phyloP scores from a whole-genome alignment of 2,113 vertebrate genomes.

The Noctilio leporinus region DNA sequence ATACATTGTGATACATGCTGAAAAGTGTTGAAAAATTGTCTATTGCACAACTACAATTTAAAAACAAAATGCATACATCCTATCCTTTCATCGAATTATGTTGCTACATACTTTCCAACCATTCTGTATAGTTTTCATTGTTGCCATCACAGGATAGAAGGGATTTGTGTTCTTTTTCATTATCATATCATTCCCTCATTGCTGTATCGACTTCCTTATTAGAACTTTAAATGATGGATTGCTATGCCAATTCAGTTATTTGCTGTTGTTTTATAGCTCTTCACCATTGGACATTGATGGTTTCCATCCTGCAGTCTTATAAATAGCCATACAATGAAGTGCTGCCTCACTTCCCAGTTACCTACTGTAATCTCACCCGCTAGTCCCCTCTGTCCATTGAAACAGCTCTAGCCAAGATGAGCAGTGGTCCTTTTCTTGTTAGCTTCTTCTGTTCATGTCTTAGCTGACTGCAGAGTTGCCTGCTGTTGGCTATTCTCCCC shows the following conservation, averaged over 20 bases:
- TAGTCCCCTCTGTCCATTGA: not conserved
- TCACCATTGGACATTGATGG: not conserved
- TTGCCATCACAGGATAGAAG: not conserved
- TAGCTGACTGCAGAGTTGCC: not conserved
- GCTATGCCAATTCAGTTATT: not conserved
- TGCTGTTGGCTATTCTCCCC: not conserved
- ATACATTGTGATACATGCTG: not conserved
- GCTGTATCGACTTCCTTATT: not conserved
- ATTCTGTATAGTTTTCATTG: not conserved
- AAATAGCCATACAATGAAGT: not conserved
- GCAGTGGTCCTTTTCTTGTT: not conserved
- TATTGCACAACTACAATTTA: not conserved
- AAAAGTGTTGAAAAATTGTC: not conserved
- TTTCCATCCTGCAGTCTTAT: not conserved
- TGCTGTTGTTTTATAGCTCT: not conserved
- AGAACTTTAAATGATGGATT: slow-evolving; percentile 11
- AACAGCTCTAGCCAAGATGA: not conserved
- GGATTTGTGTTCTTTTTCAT: not conserved
- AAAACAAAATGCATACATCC: not conserved
- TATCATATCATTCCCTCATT: not conserved
- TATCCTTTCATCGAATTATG: not conserved
- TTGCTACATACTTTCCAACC: not conserved
- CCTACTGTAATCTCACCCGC: not conserved
- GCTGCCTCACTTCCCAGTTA: not conserved
- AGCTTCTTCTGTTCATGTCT: not conserved